phyloP scores from a whole-genome alignment of 1,140 invertebrate genomes.

The Cotesia chilonis region DNA sequence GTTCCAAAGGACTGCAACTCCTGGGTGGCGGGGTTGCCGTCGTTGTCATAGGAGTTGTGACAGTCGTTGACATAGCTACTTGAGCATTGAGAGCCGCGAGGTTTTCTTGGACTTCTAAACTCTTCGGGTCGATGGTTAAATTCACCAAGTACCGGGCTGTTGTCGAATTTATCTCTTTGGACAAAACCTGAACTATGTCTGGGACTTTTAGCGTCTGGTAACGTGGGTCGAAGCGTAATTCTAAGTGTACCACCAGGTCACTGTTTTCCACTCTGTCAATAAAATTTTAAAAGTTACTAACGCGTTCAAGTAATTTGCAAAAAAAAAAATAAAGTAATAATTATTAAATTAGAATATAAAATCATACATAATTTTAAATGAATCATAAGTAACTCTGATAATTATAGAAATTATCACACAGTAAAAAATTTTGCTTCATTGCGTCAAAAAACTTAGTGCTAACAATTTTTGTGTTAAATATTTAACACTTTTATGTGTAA shows the following conservation, averaged over 20 bases:
- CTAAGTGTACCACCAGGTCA: constrained; percentile 77
- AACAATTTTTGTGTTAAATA: too few relatives aligned
- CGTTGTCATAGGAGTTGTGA: constrained; percentile 67
- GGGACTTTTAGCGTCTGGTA: constrained; percentile 65
- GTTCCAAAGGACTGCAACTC: constrained; percentile 72
- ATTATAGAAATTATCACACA: too few relatives aligned
- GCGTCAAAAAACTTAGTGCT: too few relatives aligned
- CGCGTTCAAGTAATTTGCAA: too few relatives aligned
- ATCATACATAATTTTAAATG: too few relatives aligned
- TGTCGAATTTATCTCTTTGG: constrained; percentile 67
- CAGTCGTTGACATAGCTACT: constrained; percentile 65
- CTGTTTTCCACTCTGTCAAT: constrained; percentile 70
- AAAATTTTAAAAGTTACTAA: not conserved
- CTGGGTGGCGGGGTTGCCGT: constrained; percentile 68
- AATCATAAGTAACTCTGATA: too few relatives aligned
- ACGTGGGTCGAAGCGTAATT: constrained; percentile 74
- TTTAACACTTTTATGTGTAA: too few relatives aligned
- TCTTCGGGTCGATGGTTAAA: constrained; percentile 73
- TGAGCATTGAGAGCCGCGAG: constrained; percentile 66
- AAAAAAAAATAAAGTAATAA: too few relatives aligned
- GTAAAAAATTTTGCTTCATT: too few relatives aligned
- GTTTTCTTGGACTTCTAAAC: constrained; percentile 73
- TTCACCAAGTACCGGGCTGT: constrained; percentile 69
- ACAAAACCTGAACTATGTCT: constrained; percentile 68
- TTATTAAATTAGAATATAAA: too few relatives aligned